Evolutionary conservation across 2,113 vertebrate species (phyloP).

Genomic region (Charina bottae): DNA sequence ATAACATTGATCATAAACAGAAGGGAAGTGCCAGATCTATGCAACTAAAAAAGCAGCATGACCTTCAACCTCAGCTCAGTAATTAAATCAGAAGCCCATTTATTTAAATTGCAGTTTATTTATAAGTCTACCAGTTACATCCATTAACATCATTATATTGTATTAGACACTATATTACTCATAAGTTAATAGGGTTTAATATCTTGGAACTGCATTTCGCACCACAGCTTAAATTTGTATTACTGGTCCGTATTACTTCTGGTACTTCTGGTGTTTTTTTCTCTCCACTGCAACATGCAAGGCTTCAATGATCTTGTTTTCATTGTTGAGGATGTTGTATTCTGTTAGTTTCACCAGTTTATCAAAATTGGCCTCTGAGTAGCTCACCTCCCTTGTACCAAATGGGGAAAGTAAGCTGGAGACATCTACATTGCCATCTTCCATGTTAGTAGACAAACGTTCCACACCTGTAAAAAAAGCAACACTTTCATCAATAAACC

Average conservation of each 20-base stretch:
- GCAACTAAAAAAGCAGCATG: not conserved
- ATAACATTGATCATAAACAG: not conserved
- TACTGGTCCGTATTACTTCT: conserved; percentile 4
- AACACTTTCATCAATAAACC: not conserved
- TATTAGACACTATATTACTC: not conserved
- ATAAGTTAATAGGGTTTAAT: not conserved
- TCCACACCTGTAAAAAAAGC: conserved; percentile 63
- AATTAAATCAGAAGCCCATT: not conserved
- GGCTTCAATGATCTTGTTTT: conserved; percentile 67
- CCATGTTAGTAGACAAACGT: conserved; percentile 71
- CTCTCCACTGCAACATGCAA: conserved; percentile 61
- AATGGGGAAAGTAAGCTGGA: conserved; percentile 75
- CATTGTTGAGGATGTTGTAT: conserved; percentile 80
- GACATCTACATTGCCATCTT: conserved; percentile 77
- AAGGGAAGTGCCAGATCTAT: not conserved
- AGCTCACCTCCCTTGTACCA: conserved; percentile 74
- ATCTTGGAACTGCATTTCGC: not conserved
- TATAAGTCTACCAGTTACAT: not conserved
- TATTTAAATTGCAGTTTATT: conserved; percentile 3
- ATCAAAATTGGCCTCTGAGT: conserved; percentile 77
- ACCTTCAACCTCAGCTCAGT: not conserved
- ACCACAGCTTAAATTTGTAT: not conserved
- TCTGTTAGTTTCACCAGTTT: conserved; percentile 73
- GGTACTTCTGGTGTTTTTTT: conserved; percentile 50
- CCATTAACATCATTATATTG: not conserved